A percentile compares a stretch with the other conserved stretches of the same genome.
These are phyloP conservation scores for Odontesthes bonariensis DNA, from an alignment of 2,113 vertebrate genomes.

Conservation along the genomic window DNA sequence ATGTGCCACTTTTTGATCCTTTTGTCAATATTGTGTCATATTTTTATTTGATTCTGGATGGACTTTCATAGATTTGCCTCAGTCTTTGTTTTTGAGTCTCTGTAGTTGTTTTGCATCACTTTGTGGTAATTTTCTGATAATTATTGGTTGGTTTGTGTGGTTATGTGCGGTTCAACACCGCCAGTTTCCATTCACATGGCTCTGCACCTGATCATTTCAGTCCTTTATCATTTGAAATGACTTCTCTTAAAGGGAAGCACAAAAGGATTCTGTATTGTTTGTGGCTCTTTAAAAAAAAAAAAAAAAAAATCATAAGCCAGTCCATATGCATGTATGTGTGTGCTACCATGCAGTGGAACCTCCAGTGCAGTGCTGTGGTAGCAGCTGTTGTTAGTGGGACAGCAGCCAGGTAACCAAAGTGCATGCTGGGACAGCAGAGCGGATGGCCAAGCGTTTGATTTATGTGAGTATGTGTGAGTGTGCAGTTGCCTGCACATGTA, in stretches of 20 bases:
- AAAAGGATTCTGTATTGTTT: constrained; percentile 6
- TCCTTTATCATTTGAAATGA: constrained; percentile 33
- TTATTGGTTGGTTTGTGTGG: neutral
- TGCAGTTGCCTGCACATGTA: constrained; percentile 24
- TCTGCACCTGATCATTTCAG: neutral
- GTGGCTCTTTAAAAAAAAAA: neutral
- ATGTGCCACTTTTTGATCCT: no score
- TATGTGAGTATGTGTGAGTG: constrained; percentile 45
- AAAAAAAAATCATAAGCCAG: neutral
- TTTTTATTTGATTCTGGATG: no score
- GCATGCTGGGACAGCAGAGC: constrained; percentile 65
- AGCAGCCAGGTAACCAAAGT: constrained; percentile 65
- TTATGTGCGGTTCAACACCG: neutral
- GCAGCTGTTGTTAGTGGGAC: constrained; percentile 74
- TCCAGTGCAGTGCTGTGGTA: constrained; percentile 49
- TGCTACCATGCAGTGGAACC: constrained; percentile 49
- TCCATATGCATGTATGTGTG: constrained; percentile 12
- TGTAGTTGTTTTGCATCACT: no score
- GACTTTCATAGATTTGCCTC: no score
- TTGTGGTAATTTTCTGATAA: no score
- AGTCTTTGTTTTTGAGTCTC: no score
- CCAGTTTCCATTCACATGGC: neutral
- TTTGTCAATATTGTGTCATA: no score
- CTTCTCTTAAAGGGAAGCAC: neutral
- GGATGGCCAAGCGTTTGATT: constrained; percentile 61